Conservation (phyloP, 2,113 vertebrate genomes). For the Naja naja region DNA sequence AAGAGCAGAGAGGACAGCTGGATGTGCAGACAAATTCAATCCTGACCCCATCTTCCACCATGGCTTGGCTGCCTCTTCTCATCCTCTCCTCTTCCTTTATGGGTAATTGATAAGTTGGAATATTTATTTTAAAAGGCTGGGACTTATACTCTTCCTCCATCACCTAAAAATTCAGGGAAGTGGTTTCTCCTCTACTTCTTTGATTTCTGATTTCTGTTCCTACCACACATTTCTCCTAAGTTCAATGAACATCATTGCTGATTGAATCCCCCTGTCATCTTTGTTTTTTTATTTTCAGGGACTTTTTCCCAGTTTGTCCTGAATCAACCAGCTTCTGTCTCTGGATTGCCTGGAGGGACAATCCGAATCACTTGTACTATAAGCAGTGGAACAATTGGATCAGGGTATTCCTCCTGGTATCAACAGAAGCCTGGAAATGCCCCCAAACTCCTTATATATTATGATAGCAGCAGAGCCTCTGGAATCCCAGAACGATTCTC, state of each 20-base stretch:
- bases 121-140: too few relatives aligned
- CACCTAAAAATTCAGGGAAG: too few relatives aligned
- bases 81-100: neutral
- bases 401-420: rapidly evolving
- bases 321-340: neutral
- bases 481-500: neutral
- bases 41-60: neutral
- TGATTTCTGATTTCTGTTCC: neutral
- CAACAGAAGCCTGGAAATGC: neutral
- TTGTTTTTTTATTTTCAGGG: neutral
- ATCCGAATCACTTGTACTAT: rapidly evolving
- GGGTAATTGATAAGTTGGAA: neutral
- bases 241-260: too few relatives aligned
- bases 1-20: neutral
- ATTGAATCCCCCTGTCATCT: neutral
- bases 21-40: neutral
- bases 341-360: neutral
- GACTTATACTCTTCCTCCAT: neutral
- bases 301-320: neutral
- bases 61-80: neutral
- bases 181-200: neutral
- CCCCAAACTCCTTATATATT: rapidly evolving
- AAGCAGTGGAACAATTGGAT: neutral
- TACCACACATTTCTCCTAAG: neutral
- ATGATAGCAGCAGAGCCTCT: rapidly evolving